Percentiles rank a stretch among this genome's conserved stretches.
phyloP scores from a whole-genome alignment of 2,113 vertebrate species.

The Cyphomyrus discorhynchus region DNA sequence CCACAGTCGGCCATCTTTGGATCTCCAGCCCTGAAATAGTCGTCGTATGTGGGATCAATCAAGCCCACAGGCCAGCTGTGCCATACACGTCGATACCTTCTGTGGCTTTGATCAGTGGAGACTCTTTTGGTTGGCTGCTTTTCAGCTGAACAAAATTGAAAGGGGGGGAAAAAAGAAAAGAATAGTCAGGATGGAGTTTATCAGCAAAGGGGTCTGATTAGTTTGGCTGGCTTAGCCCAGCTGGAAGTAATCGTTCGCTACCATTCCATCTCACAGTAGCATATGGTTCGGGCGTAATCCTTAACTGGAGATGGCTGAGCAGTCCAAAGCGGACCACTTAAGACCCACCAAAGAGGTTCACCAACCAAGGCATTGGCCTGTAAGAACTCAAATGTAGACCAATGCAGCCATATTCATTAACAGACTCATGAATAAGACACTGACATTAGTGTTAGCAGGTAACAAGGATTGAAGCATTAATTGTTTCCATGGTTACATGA shows the following conservation, averaged over 20 bases:
- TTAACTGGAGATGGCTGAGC: neutral
- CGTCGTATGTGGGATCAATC: neutral
- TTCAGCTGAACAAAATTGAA: neutral
- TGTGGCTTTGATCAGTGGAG: slow-evolving; percentile 1
- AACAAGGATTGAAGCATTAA: neutral
- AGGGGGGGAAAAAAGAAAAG: neutral
- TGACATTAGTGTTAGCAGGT: neutral
- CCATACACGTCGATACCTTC: neutral
- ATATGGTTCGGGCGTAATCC: slow-evolving; percentile 11
- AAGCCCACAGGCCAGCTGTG: neutral
- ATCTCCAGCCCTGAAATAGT: neutral
- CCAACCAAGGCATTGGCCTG: neutral
- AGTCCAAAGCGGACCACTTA: neutral
- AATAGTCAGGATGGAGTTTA: slow-evolving; percentile 7
- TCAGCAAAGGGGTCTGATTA: neutral
- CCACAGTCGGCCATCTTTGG: neutral
- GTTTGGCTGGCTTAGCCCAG: slow-evolving; percentile 1
- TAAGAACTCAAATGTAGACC: neutral
- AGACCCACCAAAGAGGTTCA: neutral
- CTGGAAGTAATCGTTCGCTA: slow-evolving; percentile 11
- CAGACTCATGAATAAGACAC: neutral
- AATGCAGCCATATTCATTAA: neutral
- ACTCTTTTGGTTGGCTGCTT: slow-evolving; percentile 3
- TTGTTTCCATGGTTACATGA: neutral
- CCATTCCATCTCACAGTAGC: slow-evolving; percentile 10